Base-by-base conservation (phyloP, 2,888 invertebrate species). In the Stratiomys singularior region DNA sequence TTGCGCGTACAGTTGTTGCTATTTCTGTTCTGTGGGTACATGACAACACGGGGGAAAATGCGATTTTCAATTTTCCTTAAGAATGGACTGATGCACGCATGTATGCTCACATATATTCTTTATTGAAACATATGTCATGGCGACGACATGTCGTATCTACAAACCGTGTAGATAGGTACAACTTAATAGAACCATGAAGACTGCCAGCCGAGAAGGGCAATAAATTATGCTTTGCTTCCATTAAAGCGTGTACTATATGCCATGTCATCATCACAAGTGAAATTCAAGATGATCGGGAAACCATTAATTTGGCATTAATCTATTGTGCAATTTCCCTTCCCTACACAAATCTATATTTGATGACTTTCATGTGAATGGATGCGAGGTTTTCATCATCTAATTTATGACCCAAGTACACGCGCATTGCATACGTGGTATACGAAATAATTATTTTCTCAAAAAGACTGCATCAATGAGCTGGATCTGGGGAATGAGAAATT, bases 11-110 rank as follows among this genome's bases (percentile, higher is more conserved):
- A 5, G 37, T 9, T 37, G 37, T 15, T 56, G 28, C 69, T 69
- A 69, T 69, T 69, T 30, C 15, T 23, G 21, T 25, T 69, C 9
- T 58, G 56, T 56, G 58, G 72, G 18, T 30, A 28, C 56, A 18
- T 5, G 37, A 37, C 37, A 37, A 37, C 5, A 3, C 3, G 5
- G 37, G 30, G 28, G 72, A 7, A 58, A 58, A 58, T 58, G 58
- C 56, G 56, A 47, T 72, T 56, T 72, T 72, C 72, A 72, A 72
- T 72, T 72, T 72, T 58, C 27, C 60, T 66, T 37, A 30, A 66
- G 27, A 27, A 66, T 66, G 37, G 15, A 18, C 23, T 13, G 27
- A 69, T 47, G 69, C 47, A 67, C 67, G 69, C 23, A 69, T 30
- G 47, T 47, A 25, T 69, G 69, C 46, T 25, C 23, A 69, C 5